Evolutionary conservation across 2,888 invertebrate genomes (phyloP).

Genomic region (Ephialtes manifestator): DNA sequence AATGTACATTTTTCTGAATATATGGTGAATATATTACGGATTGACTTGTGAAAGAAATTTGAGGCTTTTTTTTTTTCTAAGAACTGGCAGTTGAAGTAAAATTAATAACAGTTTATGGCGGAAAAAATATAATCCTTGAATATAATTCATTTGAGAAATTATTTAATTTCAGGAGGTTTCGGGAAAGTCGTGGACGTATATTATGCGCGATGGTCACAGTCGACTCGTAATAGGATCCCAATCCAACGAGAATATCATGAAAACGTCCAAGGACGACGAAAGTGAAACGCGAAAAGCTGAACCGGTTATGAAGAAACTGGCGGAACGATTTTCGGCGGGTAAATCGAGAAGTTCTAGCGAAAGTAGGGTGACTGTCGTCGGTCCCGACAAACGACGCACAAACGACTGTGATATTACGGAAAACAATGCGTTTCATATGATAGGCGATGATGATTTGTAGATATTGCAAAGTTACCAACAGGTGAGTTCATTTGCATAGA

Average conservation of each 20-base stretch:
- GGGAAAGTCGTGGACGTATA: conserved; percentile 89
- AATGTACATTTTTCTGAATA: no score
- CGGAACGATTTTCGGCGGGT: conserved; percentile 90
- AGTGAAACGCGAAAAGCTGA: conserved; percentile 83
- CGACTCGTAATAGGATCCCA: conserved; percentile 88
- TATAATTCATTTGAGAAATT: neutral
- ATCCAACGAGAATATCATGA: conserved; percentile 87
- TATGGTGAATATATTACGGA: no score
- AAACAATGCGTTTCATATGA: conserved; percentile 97
- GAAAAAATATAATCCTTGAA: no score
- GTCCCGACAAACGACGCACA: conserved; percentile 75
- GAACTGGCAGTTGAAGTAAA: no score
- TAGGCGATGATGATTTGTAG: conserved; percentile 97
- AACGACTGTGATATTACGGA: conserved; percentile 90
- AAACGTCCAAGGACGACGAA: conserved; percentile 72
- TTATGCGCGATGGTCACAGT: conserved; percentile 92
- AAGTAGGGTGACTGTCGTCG: conserved; percentile 68
- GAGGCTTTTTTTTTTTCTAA: no score
- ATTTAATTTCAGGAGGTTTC: conserved; percentile 75
- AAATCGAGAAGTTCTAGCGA: conserved; percentile 90
- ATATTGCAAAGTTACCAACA: conserved; percentile 33
- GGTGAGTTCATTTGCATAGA: conserved; percentile 15
- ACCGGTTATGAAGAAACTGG: conserved; percentile 91
- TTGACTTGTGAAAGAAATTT: no score
- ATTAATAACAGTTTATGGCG: no score